These are phyloP conservation scores for Botia almorhae DNA, from an alignment of 2,797 vertebrate genomes.

Conservation along the genomic window DNA sequence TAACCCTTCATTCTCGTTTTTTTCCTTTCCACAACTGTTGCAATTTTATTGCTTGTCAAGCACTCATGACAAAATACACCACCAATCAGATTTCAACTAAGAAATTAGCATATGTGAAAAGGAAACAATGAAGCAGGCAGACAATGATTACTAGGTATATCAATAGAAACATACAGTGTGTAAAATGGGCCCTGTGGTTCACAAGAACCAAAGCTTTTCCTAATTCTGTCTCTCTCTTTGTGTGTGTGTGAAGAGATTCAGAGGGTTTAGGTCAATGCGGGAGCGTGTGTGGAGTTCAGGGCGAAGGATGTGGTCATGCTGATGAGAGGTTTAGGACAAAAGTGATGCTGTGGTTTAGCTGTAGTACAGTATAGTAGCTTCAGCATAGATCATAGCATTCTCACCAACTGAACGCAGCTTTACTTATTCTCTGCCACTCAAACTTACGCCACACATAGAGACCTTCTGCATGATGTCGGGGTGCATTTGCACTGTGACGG, in stretches of 20 bases:
- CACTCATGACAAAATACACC: slow-evolving; percentile 20
- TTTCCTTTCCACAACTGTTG: not conserved
- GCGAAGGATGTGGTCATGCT: slow-evolving; percentile 50
- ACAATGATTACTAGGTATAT: slow-evolving; percentile 45
- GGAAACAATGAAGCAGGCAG: slow-evolving; percentile 22
- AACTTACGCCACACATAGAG: slow-evolving; percentile 12
- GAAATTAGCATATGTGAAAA: not conserved
- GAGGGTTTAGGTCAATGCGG: slow-evolving; percentile 22
- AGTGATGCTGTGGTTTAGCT: slow-evolving; percentile 27
- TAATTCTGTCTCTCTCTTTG: slow-evolving; percentile 27
- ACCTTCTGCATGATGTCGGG: not conserved
- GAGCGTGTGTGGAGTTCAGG: slow-evolving; percentile 41
- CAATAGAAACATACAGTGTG: slow-evolving; percentile 41
- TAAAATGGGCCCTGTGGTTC: slow-evolving; percentile 33
- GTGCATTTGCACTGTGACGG: not conserved
- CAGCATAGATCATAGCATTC: slow-evolving; percentile 33
- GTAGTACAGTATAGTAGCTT: slow-evolving; percentile 18
- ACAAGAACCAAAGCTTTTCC: slow-evolving; percentile 23
- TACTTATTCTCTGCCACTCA: slow-evolving; percentile 18
- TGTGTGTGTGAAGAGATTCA: slow-evolving; percentile 30
- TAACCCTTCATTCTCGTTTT: slow-evolving; percentile 2
- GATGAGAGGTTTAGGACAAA: slow-evolving; percentile 55
- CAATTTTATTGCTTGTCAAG: slow-evolving; percentile 22
- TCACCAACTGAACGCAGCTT: slow-evolving; percentile 16
- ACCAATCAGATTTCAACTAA: slow-evolving; percentile 20